Evolutionary conservation across 2,113 vertebrate species (phyloP).

Genomic region (Tragulus kanchil): DNA sequence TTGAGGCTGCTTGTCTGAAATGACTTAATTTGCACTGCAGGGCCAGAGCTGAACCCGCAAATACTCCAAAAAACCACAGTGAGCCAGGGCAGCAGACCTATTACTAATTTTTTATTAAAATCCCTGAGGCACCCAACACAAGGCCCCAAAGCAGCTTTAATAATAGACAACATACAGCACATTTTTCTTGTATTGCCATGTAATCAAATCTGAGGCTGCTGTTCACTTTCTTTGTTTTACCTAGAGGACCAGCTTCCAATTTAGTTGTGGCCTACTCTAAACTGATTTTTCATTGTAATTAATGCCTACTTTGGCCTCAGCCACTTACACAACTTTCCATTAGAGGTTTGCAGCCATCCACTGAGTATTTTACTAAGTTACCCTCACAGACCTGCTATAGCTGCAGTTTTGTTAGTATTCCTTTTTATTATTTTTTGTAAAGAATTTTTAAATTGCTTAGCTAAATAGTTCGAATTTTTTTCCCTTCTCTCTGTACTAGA

Average conservation of each 20-base stretch:
- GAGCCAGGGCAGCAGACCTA: constrained; percentile 89
- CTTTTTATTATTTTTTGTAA: constrained; percentile 80
- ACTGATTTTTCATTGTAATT: constrained; percentile 95
- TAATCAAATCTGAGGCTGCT: constrained; percentile 93
- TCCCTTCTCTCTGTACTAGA: constrained; percentile 81
- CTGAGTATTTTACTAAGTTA: constrained; percentile 88
- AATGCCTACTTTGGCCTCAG: constrained; percentile 93
- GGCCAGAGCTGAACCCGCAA: constrained; percentile 83
- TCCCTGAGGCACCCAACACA: constrained; percentile 90
- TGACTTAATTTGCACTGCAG: constrained; percentile 88
- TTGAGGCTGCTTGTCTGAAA: constrained; percentile 86
- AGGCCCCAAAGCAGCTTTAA: constrained; percentile 92
- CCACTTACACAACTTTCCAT: constrained; percentile 91
- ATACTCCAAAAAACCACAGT: constrained; percentile 82
- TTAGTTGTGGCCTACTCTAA: constrained; percentile 92
- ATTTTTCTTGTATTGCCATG: constrained; percentile 93
- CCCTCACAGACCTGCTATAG: constrained; percentile 80
- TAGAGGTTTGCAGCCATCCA: constrained; percentile 90
- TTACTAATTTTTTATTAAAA: constrained; percentile 94
- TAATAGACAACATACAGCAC: constrained; percentile 92
- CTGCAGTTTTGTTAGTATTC: constrained; percentile 86
- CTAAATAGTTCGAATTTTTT: constrained; percentile 73
- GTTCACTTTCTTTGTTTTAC: constrained; percentile 93
- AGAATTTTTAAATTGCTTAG: constrained; percentile 83
- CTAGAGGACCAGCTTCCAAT: constrained; percentile 93